Conservation (phyloP, 2,113 vertebrate genomes). For the Astatoreochromis straeleni region DNA sequence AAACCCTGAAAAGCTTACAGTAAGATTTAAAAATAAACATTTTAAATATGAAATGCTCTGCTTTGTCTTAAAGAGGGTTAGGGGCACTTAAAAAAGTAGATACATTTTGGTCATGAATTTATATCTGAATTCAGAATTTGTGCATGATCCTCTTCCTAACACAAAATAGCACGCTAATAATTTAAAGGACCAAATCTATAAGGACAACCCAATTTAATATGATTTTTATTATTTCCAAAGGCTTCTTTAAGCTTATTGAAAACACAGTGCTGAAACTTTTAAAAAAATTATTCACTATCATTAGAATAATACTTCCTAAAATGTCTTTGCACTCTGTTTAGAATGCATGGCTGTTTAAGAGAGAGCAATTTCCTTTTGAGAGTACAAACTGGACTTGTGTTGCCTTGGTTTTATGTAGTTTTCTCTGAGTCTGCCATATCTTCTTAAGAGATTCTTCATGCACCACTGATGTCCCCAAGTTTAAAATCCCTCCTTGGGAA, state of each 20-base stretch:
- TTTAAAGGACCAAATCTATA: neutral
- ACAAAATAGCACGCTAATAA: neutral
- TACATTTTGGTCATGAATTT: neutral
- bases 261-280: neutral
- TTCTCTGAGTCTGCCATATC: constrained; percentile 3
- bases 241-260: neutral
- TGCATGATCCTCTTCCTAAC: neutral
- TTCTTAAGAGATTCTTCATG: constrained; percentile 51
- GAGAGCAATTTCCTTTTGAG: neutral
- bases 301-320: neutral
- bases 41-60: neutral
- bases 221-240: neutral
- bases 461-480: constrained; percentile 15
- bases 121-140: neutral
- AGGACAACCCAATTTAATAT: neutral
- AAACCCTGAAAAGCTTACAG: neutral
- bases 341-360: neutral
- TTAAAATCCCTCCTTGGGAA: constrained; percentile 31
- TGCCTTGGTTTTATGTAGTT: neutral
- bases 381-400: neutral
- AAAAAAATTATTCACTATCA: neutral
- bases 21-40: neutral
- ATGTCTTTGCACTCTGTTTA: neutral
- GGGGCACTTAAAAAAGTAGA: neutral
- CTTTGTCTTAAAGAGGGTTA: neutral